Evolutionary conservation across 2,113 vertebrate genomes (phyloP).

Genomic region (Erythrocercus mccallii): DNA sequence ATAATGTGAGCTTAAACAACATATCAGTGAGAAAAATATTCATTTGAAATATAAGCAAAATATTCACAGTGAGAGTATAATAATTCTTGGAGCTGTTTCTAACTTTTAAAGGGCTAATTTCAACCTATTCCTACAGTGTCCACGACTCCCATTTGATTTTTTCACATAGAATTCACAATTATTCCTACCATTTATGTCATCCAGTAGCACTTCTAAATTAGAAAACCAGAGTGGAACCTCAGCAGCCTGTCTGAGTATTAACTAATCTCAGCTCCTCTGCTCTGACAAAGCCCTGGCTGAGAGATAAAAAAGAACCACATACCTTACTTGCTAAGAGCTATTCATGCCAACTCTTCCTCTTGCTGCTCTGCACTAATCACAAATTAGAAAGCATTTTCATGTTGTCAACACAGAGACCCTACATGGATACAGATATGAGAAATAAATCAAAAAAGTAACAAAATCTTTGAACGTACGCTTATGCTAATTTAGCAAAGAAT

Average conservation of each 20-base stretch:
- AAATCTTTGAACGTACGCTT: not conserved
- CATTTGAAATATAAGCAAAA: not conserved
- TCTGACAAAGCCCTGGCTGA: constrained; percentile 43
- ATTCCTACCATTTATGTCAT: constrained; percentile 35
- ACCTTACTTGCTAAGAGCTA: not conserved
- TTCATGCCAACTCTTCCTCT: not conserved
- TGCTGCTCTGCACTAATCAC: not conserved
- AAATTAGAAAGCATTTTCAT: constrained; percentile 15
- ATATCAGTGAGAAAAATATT: not conserved
- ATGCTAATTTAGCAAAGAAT: not conserved
- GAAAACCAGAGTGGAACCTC: constrained; percentile 56
- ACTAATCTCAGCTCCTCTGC: not conserved
- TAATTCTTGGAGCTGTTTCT: not conserved
- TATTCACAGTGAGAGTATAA: not conserved
- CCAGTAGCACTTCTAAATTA: constrained; percentile 14
- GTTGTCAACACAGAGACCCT: not conserved
- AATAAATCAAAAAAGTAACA: not conserved
- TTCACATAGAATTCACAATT: not conserved
- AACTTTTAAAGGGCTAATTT: not conserved
- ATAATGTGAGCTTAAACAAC: not conserved
- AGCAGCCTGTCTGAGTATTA: constrained; percentile 24
- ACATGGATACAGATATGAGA: not conserved
- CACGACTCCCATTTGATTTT: not conserved
- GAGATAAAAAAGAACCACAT: constrained; percentile 37
- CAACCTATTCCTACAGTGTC: not conserved